Percentiles rank a stretch among this genome's conserved stretches.
phyloP scores from a whole-genome alignment of 2,113 vertebrate genomes.

The Macquaria ambigua region DNA sequence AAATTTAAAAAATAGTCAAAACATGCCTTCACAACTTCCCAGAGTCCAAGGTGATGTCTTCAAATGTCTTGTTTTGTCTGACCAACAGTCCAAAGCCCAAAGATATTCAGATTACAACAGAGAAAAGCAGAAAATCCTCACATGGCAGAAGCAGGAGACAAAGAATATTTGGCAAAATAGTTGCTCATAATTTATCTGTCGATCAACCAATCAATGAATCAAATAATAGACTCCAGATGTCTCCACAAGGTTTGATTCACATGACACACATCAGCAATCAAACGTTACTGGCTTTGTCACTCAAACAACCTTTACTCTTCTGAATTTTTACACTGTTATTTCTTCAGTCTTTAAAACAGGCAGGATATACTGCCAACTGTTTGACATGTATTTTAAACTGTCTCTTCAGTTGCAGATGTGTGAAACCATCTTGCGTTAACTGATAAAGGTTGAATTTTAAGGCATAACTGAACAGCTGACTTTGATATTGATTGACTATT shows the following conservation, averaged over 20 bases:
- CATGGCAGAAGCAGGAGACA: not conserved
- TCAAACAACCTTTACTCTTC: not conserved
- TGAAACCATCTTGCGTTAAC: not conserved
- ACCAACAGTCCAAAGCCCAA: not conserved
- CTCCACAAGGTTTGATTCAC: not conserved
- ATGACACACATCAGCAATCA: not conserved
- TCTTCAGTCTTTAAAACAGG: conserved; percentile 6
- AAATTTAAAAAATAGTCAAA: not conserved
- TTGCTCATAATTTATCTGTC: not conserved
- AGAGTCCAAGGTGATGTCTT: not conserved
- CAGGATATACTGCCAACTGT: not conserved
- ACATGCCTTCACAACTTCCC: not conserved
- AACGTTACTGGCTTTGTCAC: not conserved
- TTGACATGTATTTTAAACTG: not conserved
- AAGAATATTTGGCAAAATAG: not conserved
- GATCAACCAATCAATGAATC: not conserved
- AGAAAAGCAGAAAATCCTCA: not conserved
- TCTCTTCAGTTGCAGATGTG: not conserved
- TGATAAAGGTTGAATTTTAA: not conserved
- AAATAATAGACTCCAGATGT: not conserved
- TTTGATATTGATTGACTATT: too few relatives aligned
- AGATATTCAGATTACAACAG: not conserved
- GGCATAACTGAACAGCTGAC: not conserved
- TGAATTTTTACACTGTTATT: not conserved
- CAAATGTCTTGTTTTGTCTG: not conserved